A percentile compares a stretch with the other conserved stretches of the same genome.
phyloP scores from a whole-genome alignment of 2,888 invertebrate species.

The Amphipoea oculea region DNA sequence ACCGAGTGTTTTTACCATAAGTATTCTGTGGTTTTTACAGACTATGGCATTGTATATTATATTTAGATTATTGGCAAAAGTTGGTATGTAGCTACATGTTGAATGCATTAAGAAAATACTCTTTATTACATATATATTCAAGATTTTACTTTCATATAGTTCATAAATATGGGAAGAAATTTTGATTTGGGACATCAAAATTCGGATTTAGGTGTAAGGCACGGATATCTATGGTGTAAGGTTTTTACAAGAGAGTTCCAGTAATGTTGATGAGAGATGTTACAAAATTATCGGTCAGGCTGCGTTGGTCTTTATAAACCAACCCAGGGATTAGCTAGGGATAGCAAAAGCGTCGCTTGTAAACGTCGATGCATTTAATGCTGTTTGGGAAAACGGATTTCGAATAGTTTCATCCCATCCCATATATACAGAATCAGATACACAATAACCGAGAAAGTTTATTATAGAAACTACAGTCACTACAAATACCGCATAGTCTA shows the following conservation, averaged over 20 bases:
- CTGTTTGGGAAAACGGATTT: not conserved
- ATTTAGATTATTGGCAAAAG: conserved; percentile 1
- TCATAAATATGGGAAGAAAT: not conserved
- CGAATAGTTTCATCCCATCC: not conserved
- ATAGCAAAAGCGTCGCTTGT: not conserved
- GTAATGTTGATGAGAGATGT: not conserved
- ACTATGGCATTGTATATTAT: not conserved
- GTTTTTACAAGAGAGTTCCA: not conserved
- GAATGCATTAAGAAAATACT: conserved; percentile 26
- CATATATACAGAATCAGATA: not conserved
- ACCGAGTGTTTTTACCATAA: conserved; percentile 8
- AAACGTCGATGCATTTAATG: not conserved
- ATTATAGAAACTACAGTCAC: not conserved
- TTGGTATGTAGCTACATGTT: not conserved
- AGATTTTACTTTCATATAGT: not conserved
- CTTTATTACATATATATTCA: not conserved
- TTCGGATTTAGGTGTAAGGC: not conserved
- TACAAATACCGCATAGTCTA: not conserved
- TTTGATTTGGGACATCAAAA: not conserved
- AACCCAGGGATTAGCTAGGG: not conserved
- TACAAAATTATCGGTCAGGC: not conserved
- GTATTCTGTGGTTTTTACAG: too few species aligned
- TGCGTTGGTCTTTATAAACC: not conserved
- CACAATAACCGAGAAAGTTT: conserved; percentile 6
- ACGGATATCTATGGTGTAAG: too few species aligned